Evolutionary conservation across 2,888 invertebrate genomes (phyloP), one percentile per base, ranked within the genome.

Genomic region (Erebia aethiops): DNA sequence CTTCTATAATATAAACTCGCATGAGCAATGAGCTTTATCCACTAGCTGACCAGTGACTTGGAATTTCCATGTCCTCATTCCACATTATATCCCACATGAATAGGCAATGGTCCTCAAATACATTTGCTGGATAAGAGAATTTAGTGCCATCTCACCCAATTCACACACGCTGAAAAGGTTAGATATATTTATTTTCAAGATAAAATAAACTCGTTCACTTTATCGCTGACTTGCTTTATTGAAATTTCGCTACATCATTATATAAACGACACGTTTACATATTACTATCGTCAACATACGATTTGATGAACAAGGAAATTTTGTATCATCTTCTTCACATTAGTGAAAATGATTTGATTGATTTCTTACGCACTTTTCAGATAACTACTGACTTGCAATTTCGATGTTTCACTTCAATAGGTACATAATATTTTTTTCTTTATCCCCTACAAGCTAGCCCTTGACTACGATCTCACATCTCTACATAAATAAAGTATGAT

Each of bases 261-360:
- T 21, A 57, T 57, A 5, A 26, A 13, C 14, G 56, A 57, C 56
- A 14, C 21, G 56, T 57, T 57, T 26, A 26, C 56, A 57, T 21
- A 26, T 57, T 26, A 57, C 26, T 11, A 21, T 56, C 26, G 26
- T 57, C 56, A 57, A 57, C 14, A 26, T 57, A 21, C 10, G 14
- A 26, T 57, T 57, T 57, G 56, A 4, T 57, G 56, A 57, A 57
- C 14, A 21, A 10, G 21, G 18, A 21, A 16, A 56, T 56, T 56
- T 56, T 21, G 56, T 11, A 26, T 26, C 26, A 57, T 26, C 56
- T 26, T 57, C 26, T 57, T 57, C 21, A 57, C 56, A 57, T 57
- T 57, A 21, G 56, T 26, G 56, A 21, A 11, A 54, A 52, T 8
- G 52, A 3, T 54, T 54, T 21, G 21, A 57, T 57, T 57, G 56